Base-by-base conservation (phyloP, 2,797 vertebrate species). In the Mormyrus hasselquistii region DNA sequence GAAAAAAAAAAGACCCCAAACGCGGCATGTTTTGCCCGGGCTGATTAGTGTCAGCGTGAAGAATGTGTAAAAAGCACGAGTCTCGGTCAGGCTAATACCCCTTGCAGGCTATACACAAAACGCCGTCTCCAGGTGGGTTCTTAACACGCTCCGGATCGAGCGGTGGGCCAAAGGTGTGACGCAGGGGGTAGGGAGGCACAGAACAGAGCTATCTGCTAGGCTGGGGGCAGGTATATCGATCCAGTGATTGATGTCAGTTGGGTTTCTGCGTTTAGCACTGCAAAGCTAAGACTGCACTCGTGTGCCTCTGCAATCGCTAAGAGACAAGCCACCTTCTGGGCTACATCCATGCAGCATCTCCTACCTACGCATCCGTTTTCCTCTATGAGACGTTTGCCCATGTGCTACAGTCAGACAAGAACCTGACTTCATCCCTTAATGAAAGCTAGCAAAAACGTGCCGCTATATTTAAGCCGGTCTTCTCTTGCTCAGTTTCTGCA, bases 41-140 rank as follows among this genome's bases (percentile, higher is more conserved):
- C 53, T 87, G 86, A 59, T 87, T 87, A 87, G 34, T 87, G 52
- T 87, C 86, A 87, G 52, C 53, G 8, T 87, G 86, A 59, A 87
- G 53, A 59, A 87, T 87, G 86, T 59, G 52, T 87, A 87, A 87
- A 85, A 87, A 62, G 53, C 52, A 41, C 53, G 53, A 59, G 22
- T 38, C 86, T 62, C 8, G 34, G 50, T 87, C 12, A 34, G 53
- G 86, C 52, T 44, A 22, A 87, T n/a, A 22, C 52, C 52, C 86
- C 86, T 59, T 7, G 53, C 53, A 38, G 86, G 29, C 16, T 44
- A 6, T n/a, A 57, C 19, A 57, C 86, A 87, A 87, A 87, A 55
- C 34, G 2, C 12, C 34, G 5, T 19, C 86, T 53, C 85, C 47
- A 85, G 82, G 82, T 29, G 49, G 22, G 49, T 85, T 85, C 49